A percentile compares a stretch with the other conserved stretches of the same genome.
These are phyloP conservation scores for Parasteatoda lunata DNA, from an alignment of 2,888 invertebrate species.

Conservation along the genomic window DNA sequence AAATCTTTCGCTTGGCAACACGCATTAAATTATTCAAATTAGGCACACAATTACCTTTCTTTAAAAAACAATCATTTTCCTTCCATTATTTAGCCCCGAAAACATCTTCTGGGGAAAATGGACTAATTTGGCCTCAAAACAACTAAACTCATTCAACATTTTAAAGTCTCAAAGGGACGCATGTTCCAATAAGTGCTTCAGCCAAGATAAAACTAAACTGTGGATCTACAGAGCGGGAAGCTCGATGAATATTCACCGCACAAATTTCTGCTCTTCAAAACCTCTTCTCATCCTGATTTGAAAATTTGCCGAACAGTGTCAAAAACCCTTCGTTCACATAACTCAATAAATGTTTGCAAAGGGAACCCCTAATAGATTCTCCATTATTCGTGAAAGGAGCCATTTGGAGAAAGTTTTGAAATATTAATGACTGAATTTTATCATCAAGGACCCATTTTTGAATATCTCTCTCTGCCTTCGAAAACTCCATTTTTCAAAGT, in stretches of 20 bases:
- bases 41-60: too few species aligned
- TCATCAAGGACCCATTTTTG: conserved; percentile 22
- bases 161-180: too few species aligned
- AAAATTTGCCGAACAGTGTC: background rate
- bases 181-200: too few species aligned
- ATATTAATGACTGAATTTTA: conserved; percentile 41
- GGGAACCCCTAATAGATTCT: conserved; percentile 20
- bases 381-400: conserved; percentile 21
- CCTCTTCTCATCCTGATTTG: background rate
- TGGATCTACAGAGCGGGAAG: background rate
- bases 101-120: too few species aligned
- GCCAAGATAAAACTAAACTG: too few species aligned
- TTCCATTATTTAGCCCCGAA: too few species aligned
- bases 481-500: background rate
- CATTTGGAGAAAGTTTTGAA: conserved; percentile 16
- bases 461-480: conserved; percentile 10
- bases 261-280: background rate
- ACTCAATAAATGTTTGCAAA: conserved; percentile 40
- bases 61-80: too few species aligned
- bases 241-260: conserved; percentile 36
- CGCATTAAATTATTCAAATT: too few species aligned
- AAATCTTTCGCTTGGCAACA: too few species aligned
- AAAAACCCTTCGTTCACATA: conserved; percentile 3
- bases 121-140: too few species aligned
- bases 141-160: too few species aligned